A percentile compares a stretch with the other conserved stretches of the same genome.
These are phyloP conservation scores for Hemibagrus guttatus DNA, from an alignment of 2,797 vertebrate species.

Conservation along the genomic window DNA sequence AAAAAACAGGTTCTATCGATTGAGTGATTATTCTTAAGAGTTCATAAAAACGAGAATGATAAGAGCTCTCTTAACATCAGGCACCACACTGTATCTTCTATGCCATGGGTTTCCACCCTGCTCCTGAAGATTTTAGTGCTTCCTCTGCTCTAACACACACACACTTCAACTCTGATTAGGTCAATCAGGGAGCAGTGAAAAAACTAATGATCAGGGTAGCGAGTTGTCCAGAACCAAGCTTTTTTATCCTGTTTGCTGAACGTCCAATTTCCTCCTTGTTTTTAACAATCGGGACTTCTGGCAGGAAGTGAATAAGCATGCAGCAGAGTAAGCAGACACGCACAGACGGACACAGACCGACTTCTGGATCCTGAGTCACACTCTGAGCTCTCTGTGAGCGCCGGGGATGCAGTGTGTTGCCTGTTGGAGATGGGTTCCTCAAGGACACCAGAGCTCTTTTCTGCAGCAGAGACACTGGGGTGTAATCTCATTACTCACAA, in stretches of 20 bases:
- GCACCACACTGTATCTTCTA: neutral
- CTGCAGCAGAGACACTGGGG: conserved; percentile 67
- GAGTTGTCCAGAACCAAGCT: neutral
- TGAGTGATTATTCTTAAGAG: neutral
- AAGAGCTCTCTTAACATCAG: neutral
- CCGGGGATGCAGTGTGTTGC: conserved; percentile 39
- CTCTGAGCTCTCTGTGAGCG: neutral
- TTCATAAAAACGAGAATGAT: neutral
- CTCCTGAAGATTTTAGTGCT: neutral
- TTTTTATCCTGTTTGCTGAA: neutral
- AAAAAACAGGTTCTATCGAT: neutral
- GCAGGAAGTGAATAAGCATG: conserved; percentile 30
- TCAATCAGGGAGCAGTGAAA: neutral
- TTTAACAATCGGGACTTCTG: neutral
- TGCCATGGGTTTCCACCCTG: neutral
- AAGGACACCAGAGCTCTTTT: conserved; percentile 55
- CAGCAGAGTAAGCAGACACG: conserved; percentile 4
- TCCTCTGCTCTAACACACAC: neutral
- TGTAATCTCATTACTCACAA: conserved; percentile 75
- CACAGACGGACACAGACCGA: conserved; percentile 15
- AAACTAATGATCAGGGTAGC: neutral
- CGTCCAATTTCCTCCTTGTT: neutral
- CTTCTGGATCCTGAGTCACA: conserved; percentile 44
- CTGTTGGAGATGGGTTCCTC: conserved; percentile 37
- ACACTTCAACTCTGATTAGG: neutral